A percentile compares a stretch with the other conserved stretches of the same genome.
phyloP scores from a whole-genome alignment of 1,140 invertebrate species.

The Episyrphus balteatus region DNA sequence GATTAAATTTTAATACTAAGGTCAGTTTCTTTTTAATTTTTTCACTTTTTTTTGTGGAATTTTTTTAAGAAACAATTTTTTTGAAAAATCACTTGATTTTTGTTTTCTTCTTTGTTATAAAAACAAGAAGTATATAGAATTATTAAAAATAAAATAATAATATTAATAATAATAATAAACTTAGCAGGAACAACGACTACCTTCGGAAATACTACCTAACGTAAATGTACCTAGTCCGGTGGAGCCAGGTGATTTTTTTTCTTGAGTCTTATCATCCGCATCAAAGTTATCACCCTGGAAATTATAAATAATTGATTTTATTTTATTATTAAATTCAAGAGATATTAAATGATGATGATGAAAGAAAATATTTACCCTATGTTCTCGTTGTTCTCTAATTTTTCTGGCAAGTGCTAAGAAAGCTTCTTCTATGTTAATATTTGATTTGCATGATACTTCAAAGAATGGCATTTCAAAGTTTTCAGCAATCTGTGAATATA shows the following conservation, averaged over 20 bases:
- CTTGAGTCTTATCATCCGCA: constrained; percentile 28
- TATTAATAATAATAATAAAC: constrained; percentile 1
- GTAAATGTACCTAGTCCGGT: constrained; percentile 35
- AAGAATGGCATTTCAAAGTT: constrained; percentile 87
- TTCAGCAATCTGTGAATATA: constrained; percentile 59
- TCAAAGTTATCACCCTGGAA: constrained; percentile 35
- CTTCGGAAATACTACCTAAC: constrained; percentile 29
- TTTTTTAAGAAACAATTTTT: too few relatives aligned
- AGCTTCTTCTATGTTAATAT: constrained; percentile 80
- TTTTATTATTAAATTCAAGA: not conserved
- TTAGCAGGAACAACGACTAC: constrained; percentile 35
- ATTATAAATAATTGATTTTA: not conserved
- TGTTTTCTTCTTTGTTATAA: too few relatives aligned
- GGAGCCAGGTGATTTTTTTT: constrained; percentile 36
- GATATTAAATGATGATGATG: not conserved
- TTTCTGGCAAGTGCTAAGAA: constrained; percentile 70
- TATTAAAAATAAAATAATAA: too few relatives aligned
- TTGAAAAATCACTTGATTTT: too few relatives aligned
- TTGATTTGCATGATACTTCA: constrained; percentile 83
- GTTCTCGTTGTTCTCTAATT: constrained; percentile 67
- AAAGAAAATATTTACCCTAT: constrained; percentile 44
- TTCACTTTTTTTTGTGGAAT: too few relatives aligned
- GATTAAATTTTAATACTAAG: too few relatives aligned
- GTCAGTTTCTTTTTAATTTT: too few relatives aligned
- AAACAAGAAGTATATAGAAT: too few relatives aligned